Evolutionary conservation across 2,113 vertebrate genomes (phyloP).

Genomic region (Donacobius atricapilla): DNA sequence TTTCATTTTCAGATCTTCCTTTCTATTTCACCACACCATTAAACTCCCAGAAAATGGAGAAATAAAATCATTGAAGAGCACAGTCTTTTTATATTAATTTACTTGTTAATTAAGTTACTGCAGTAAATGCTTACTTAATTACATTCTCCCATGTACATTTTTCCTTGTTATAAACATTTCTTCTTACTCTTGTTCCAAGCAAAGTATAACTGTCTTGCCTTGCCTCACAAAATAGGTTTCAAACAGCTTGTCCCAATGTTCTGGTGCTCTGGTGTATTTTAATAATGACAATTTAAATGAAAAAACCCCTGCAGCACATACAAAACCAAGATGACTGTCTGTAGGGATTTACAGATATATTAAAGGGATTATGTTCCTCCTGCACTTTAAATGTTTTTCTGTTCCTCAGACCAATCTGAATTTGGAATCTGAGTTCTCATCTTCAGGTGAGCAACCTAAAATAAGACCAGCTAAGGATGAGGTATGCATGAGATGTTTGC

Average conservation of each 20-base stretch:
- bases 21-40: neutral
- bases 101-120: neutral
- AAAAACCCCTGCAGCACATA: fast-evolving
- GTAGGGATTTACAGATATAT: neutral
- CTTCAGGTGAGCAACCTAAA: neutral
- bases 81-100: neutral
- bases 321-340: neutral
- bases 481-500: neutral
- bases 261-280: neutral
- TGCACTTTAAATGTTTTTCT: neutral
- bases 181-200: neutral
- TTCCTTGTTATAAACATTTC: neutral
- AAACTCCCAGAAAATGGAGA: neutral
- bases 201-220: neutral
- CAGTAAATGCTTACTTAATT: neutral
- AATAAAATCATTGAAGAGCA: neutral
- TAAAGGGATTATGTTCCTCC: neutral
- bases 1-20: neutral
- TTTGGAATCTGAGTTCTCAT: neutral
- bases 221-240: neutral
- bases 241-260: neutral
- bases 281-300: neutral
- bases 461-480: neutral
- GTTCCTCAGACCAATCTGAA: neutral
- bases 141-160: neutral